A percentile compares a stretch with the other conserved stretches of the same genome.
phyloP scores from a whole-genome alignment of 1,140 invertebrate genomes.

The Bombus terrestris region DNA sequence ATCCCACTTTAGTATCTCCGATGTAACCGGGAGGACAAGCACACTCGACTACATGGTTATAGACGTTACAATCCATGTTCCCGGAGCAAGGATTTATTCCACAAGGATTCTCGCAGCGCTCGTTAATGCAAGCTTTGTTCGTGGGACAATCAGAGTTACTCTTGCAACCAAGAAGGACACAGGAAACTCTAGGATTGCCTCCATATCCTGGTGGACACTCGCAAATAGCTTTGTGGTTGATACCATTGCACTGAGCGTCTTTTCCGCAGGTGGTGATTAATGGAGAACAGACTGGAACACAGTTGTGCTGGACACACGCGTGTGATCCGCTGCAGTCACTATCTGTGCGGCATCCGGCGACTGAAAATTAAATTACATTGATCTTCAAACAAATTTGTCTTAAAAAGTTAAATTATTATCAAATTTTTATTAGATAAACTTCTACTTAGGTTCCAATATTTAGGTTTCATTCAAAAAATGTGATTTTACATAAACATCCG shows the following conservation, averaged over 20 bases:
- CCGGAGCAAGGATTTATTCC: constrained; percentile 86
- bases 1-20: constrained; percentile 86
- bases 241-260: constrained; percentile 89
- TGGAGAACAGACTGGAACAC: constrained; percentile 89
- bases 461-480: too few relatives aligned
- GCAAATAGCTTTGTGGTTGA: constrained; percentile 91
- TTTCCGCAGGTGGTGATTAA: constrained; percentile 87
- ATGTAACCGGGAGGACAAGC: constrained; percentile 90
- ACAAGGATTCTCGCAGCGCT: constrained; percentile 91
- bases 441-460: too few relatives aligned
- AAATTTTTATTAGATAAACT: too few relatives aligned
- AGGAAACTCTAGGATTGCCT: constrained; percentile 91
- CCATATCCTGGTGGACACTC: constrained; percentile 90
- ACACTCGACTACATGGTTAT: constrained; percentile 90
- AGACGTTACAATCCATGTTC: constrained; percentile 89
- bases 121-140: constrained; percentile 90
- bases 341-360: constrained; percentile 88
- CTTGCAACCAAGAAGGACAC: constrained; percentile 90
- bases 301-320: constrained; percentile 90
- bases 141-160: constrained; percentile 89
- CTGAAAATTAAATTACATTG: constrained; percentile 47
- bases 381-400: background rate
- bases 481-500: too few relatives aligned
- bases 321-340: constrained; percentile 90
- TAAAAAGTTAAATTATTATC: too few relatives aligned